These are phyloP conservation scores for Rhabdomys pumilio DNA, from an alignment of 2,797 vertebrate genomes.

Conservation along the genomic window DNA sequence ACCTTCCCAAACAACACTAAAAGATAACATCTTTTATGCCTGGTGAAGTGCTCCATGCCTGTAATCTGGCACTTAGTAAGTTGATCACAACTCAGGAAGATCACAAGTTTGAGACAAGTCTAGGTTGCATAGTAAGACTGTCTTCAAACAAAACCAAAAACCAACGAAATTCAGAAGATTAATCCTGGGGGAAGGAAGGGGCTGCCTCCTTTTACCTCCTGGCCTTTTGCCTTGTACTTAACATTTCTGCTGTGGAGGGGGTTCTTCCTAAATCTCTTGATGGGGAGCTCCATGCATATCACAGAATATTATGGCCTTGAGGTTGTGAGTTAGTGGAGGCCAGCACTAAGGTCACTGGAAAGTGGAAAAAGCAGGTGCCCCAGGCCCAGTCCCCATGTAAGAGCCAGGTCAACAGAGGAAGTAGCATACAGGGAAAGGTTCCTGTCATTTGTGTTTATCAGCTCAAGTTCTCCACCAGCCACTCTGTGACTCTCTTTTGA, in stretches of 20 bases:
- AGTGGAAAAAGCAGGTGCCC: not conserved
- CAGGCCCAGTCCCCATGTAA: not conserved
- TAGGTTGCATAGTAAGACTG: not conserved
- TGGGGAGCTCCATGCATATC: rapidly evolving
- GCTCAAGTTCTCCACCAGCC: not conserved
- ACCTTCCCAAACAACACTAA: no score
- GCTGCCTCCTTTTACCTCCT: no score
- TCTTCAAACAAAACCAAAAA: not conserved
- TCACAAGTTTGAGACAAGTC: not conserved
- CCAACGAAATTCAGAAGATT: not conserved
- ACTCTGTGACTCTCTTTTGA: not conserved
- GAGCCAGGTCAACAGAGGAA: not conserved
- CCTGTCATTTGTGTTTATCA: not conserved
- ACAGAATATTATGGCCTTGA: not conserved
- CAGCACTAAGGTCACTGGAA: no score
- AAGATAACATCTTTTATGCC: not conserved
- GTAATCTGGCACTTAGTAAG: not conserved
- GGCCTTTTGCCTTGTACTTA: no score
- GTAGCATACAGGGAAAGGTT: not conserved
- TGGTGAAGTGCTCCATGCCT: not conserved
- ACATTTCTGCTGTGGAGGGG: not conserved
- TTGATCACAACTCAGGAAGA: not conserved
- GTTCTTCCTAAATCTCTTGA: not conserved
- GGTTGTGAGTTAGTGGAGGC: not conserved
- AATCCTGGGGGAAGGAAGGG: not conserved